Base-by-base conservation (phyloP, 2,797 vertebrate genomes). In the Channallabes apus region DNA sequence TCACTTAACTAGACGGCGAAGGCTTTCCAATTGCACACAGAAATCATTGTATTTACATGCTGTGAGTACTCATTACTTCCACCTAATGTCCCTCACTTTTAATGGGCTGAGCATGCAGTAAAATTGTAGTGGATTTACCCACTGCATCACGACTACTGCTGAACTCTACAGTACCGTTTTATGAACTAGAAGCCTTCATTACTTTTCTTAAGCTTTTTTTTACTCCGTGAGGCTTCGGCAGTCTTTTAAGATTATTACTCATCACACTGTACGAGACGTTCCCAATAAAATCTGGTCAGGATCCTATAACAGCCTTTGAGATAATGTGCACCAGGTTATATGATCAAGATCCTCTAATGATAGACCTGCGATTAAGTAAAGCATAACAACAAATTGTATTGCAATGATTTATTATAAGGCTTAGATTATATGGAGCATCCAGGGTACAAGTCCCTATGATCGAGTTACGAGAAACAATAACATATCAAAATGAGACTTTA, bases 11-110 rank as follows among this genome's bases (percentile, higher is more conserved):
- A 71, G 62, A 83, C 32, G 1, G 38, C 11, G 71, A 86, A 84
- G 75, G 35, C 59, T 75, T 77, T 86, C 75, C 20, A 75, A 56
- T n/a, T 76, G 83, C 68, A 73, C 82, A 29, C 67, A 84, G 68
- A 84, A 81, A 82, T 80, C 81, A 72, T 69, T 85, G 84, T 83
- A 88, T 88, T 86, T 85, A 75, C 87, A 86, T 83, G 75, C 87
- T 79, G 84, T 4, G 80, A 82, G 76, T 81, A 59, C 65, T 77
- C 75, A 75, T 88, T 89, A 87, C 78, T 89, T 83, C 65, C 76
- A 38, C 75, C 82, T 80, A 87, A 79, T 85, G 85, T 62, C 75
- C 32, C 35, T n/a, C 75, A 82, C 38, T 82, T 82, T 84, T 75
- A 83, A 76, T 54, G 62, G 27, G n/a, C 51, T 20, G 62, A 65